Percentiles rank a stretch among this genome's conserved stretches.
Evolutionary conservation across 2,113 vertebrate species (phyloP).

Genomic region (Lethenteron reissneri): DNA sequence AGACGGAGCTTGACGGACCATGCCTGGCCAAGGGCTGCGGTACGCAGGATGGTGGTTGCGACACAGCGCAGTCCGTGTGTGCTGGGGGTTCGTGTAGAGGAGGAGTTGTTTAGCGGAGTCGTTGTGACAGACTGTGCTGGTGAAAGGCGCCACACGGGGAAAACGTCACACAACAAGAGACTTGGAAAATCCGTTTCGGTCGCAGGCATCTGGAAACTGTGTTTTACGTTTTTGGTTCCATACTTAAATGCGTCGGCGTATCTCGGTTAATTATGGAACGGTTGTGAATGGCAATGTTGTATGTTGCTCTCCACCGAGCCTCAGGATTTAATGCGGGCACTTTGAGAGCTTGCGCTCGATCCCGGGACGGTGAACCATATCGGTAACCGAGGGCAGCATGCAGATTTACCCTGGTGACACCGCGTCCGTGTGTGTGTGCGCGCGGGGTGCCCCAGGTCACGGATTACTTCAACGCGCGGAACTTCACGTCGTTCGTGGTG

Average conservation of each 20-base stretch:
- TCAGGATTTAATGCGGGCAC: neutral
- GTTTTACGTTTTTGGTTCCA: too few relatives aligned
- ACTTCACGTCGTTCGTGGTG: slow-evolving; percentile 35
- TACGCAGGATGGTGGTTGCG: too few relatives aligned
- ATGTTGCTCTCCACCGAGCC: neutral
- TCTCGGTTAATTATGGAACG: neutral
- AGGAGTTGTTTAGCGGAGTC: too few relatives aligned
- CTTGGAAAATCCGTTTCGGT: too few relatives aligned
- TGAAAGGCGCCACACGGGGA: too few relatives aligned
- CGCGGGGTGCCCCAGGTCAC: slow-evolving; percentile 31
- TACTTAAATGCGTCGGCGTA: neutral
- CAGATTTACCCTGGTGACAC: neutral
- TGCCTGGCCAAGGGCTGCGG: too few relatives aligned
- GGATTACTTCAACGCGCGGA: slow-evolving; percentile 34
- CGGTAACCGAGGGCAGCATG: neutral
- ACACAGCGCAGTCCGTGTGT: too few relatives aligned
- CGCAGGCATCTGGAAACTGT: too few relatives aligned
- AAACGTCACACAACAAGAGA: too few relatives aligned
- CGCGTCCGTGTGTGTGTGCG: neutral
- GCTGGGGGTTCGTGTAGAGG: too few relatives aligned
- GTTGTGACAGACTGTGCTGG: too few relatives aligned
- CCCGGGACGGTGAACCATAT: neutral
- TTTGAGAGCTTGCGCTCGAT: neutral
- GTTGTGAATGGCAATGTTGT: neutral
- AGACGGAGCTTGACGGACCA: too few relatives aligned